Evolutionary conservation across 2,888 invertebrate species (phyloP).

Genomic region (Nasonia oneida): DNA sequence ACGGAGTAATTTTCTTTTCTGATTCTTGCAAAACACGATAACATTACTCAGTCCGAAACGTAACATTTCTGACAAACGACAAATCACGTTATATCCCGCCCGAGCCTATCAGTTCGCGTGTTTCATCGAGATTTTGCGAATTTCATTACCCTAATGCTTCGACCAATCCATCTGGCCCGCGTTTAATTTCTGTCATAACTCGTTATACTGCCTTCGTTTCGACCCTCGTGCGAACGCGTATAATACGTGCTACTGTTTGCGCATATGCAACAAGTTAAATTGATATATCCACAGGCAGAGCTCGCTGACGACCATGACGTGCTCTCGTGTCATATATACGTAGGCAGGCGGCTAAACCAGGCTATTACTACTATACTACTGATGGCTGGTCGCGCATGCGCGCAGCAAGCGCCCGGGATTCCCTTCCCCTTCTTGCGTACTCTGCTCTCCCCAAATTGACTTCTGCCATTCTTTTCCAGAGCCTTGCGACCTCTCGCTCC

Average conservation of each 20-base stretch:
- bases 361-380: neutral
- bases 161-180: neutral
- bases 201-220: neutral
- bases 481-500: neutral
- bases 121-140: slow-evolving; percentile 22
- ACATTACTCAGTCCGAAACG: neutral
- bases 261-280: slow-evolving; percentile 70
- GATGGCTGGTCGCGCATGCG: neutral
- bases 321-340: neutral
- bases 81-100: neutral
- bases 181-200: neutral
- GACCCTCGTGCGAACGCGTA: neutral
- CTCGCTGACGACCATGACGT: neutral
- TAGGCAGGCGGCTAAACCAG: slow-evolving; percentile 13
- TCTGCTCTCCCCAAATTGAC: neutral
- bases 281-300: slow-evolving; percentile 63
- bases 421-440: neutral
- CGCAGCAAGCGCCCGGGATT: neutral
- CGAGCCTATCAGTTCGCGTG: neutral
- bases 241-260: slow-evolving; percentile 65
- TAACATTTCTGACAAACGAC: neutral
- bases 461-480: neutral
- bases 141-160: slow-evolving; percentile 21
- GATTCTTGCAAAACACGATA: neutral
- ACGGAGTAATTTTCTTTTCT: neutral